Evolutionary conservation across 2,113 vertebrate genomes (phyloP).

Genomic region (Sylvia atricapilla): DNA sequence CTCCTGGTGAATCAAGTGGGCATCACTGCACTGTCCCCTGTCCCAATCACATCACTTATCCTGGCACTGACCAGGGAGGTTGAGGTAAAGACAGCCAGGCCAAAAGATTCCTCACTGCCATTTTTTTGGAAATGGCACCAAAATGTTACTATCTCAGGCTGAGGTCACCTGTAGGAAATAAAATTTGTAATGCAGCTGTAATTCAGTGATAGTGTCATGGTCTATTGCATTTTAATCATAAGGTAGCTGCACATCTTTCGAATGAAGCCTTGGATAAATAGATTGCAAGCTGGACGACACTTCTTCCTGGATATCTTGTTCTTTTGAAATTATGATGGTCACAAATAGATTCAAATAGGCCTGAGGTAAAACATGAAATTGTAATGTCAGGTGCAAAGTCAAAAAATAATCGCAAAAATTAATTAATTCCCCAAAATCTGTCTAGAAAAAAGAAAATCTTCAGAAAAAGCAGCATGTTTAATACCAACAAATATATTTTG

Average conservation of each 20-base stretch:
- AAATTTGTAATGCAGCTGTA: neutral
- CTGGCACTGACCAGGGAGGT: neutral
- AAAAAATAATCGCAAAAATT: neutral
- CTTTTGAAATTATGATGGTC: neutral
- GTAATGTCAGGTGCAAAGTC: neutral
- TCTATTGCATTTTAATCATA: neutral
- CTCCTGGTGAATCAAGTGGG: neutral
- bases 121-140: neutral
- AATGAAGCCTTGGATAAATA: neutral
- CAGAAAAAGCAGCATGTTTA: neutral
- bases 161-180: neutral
- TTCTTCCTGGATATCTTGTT: neutral
- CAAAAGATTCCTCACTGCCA: neutral
- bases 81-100: neutral
- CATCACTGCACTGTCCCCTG: neutral
- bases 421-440: neutral
- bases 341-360: neutral
- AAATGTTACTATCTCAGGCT: neutral
- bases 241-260: neutral
- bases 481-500: neutral
- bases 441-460: neutral
- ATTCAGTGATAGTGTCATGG: neutral
- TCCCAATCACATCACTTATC: neutral
- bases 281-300: neutral
- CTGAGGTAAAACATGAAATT: neutral